Evolutionary conservation across 2,113 vertebrate genomes (phyloP).

Genomic region (Aphelocoma coerulescens): DNA sequence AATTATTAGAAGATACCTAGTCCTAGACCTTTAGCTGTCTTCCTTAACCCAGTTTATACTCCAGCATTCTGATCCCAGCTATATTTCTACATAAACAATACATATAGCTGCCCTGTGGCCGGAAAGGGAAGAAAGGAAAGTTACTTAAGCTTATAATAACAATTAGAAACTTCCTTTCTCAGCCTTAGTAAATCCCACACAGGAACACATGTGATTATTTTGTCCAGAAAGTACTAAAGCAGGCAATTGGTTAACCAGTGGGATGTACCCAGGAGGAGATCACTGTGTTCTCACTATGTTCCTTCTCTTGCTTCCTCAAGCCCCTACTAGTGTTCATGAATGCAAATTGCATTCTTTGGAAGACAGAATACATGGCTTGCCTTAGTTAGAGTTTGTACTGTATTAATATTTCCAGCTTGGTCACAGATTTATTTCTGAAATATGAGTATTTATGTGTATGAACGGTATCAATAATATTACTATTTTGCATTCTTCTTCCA

Average conservation of each 20-base stretch:
- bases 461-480: background rate
- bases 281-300: background rate
- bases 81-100: background rate
- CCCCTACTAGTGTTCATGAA: background rate
- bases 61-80: background rate
- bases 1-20: background rate
- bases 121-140: background rate
- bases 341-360: background rate
- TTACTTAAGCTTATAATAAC: background rate
- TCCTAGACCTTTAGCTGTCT: background rate
- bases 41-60: background rate
- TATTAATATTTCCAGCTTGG: background rate
- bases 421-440: background rate
- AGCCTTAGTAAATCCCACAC: background rate
- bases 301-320: background rate
- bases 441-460: background rate
- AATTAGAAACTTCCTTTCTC: background rate
- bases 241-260: background rate
- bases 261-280: background rate
- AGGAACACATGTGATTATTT: background rate
- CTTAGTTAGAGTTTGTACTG: background rate
- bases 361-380: background rate
- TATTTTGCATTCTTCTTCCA: background rate
- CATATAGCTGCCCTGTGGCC: background rate
- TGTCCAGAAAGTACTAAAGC: background rate